Evolutionary conservation across 2,113 vertebrate genomes (phyloP).

Genomic region (Indri indri): DNA sequence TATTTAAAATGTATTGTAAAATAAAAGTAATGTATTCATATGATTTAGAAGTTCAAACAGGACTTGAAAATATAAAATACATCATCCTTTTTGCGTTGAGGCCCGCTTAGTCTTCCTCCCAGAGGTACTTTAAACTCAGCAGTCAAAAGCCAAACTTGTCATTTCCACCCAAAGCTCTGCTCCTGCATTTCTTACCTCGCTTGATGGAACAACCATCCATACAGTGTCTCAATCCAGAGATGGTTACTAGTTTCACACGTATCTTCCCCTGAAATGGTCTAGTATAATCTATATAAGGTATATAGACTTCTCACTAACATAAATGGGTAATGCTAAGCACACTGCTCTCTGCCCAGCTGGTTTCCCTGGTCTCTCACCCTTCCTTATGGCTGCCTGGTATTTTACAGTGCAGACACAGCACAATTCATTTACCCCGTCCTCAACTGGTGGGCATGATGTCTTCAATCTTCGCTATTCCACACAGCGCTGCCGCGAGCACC

Average conservation of each 20-base stretch:
- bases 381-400: not conserved
- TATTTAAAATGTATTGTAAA: not conserved
- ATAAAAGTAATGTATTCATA: not conserved
- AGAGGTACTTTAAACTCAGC: not conserved
- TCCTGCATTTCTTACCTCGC: not conserved
- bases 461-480: not conserved
- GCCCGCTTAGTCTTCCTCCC: not conserved
- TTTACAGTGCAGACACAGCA: not conserved
- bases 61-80: not conserved
- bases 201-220: not conserved
- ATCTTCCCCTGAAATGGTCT: not conserved
- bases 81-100: not conserved
- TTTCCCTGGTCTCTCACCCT: not conserved
- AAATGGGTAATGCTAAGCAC: not conserved
- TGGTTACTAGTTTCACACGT: not conserved
- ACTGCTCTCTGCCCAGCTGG: not conserved
- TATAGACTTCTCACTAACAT: not conserved
- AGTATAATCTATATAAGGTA: not conserved
- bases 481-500: not conserved
- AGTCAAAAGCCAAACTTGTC: not conserved
- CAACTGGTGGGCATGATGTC: no score
- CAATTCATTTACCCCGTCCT: accelerated
- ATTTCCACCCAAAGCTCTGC: not conserved
- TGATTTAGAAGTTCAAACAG: not conserved
- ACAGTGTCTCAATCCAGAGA: not conserved